Percentiles rank a stretch among this genome's conserved stretches.
Conservation (phyloP, 2,113 vertebrate genomes). For the Oncorhynchus tshawytscha region DNA sequence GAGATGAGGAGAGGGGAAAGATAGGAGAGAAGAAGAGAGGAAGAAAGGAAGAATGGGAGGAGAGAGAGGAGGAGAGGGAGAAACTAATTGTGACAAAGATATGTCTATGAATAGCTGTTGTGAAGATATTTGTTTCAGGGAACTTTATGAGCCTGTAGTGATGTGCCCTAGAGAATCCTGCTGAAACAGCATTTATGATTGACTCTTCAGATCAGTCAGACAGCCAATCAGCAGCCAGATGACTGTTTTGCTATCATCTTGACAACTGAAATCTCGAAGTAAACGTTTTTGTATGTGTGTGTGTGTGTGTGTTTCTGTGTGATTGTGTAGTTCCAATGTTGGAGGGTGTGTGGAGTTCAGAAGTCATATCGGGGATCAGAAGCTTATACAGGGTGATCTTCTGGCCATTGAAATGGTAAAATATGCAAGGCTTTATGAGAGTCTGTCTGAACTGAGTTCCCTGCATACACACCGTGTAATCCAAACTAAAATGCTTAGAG, state of each 20-base stretch:
- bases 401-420: not conserved
- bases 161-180: not conserved
- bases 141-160: no score
- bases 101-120: constrained; percentile 10
- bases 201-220: no score
- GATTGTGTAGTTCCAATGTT: not conserved
- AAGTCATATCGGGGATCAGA: not conserved
- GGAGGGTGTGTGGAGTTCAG: not conserved
- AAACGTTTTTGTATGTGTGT: not conserved
- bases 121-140: constrained; percentile 27
- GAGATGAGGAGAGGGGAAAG: no score
- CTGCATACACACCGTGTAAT: constrained; percentile 13
- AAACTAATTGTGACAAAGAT: not conserved
- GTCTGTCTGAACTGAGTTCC: constrained; percentile 9
- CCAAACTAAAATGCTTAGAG: constrained; percentile 25
- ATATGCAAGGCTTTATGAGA: constrained; percentile 10
- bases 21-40: no score
- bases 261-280: no score
- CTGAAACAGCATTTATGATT: not conserved
- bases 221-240: no score
- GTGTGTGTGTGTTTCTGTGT: not conserved
- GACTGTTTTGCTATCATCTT: no score
- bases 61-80: no score
- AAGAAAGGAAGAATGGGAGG: no score
- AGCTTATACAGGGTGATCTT: constrained; percentile 4